Base-by-base conservation (phyloP, 2,888 invertebrate species). In the Volucella zonaria region DNA sequence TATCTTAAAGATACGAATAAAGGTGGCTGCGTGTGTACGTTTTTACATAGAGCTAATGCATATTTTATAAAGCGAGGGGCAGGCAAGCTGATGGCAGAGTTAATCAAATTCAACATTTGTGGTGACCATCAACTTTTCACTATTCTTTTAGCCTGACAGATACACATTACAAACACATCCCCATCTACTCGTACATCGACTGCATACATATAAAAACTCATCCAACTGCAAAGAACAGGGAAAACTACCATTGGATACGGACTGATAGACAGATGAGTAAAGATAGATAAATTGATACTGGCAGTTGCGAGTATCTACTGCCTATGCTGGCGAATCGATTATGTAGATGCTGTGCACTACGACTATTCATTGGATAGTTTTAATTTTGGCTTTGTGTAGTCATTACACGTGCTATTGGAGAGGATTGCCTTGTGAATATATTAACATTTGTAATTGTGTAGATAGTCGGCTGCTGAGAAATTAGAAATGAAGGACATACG, bases 91-190 rank as follows among this genome's bases (percentile, higher is more conserved):
- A 47, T 64, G 52, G 49, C 56, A 52, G 47, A 64, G 70, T 64
- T 83, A 83, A 83, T 83, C 80, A 80, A 79, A 83, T 83, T 83
- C 83, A 83, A 51, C 70, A 66, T 82, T 83, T 80, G 74, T 64
- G 83, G 80, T 80, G 83, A 83, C 83, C 83, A 83, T 70, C 74
- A 79, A 75, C 23, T 70, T 78, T 58, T 68, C 43, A 61, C 42
- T 70, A 42, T 52, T 45, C 47, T 73, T 51, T 52, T 58, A 66
- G 77, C 51, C 14, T 31, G 31, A 31, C 31, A 31, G 31, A 31
- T 31, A 31, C 4, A 31, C 23, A 23, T 23, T 23, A 23, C 23
- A 23, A 1, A 23, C 3, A 23, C 2, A 23, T 23, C 23, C 1
- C 23, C n/a, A n/a, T n/a, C n/a, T 3, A 31, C 31, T 23, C 4